Percentiles rank a stretch among this genome's conserved stretches.
These are phyloP conservation scores for Picus viridis DNA, from an alignment of 2,797 vertebrate genomes.

Conservation along the genomic window DNA sequence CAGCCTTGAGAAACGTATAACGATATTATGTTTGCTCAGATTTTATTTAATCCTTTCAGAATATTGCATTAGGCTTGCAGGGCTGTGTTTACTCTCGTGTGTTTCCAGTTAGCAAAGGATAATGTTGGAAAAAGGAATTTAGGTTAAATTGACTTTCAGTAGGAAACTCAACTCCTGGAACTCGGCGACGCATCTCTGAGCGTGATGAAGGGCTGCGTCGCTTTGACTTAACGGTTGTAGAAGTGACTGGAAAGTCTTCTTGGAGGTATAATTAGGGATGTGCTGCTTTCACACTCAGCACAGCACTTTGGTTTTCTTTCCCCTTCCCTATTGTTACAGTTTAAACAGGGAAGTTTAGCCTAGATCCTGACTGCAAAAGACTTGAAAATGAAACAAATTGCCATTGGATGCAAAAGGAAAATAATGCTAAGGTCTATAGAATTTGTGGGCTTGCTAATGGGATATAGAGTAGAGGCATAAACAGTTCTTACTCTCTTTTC, in stretches of 20 bases:
- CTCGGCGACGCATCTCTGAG: background rate
- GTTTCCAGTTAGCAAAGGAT: constrained; percentile 39
- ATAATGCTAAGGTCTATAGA: too few species aligned
- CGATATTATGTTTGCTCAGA: constrained; percentile 49
- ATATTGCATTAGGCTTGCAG: constrained; percentile 35
- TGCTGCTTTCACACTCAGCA: background rate
- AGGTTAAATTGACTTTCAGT: background rate
- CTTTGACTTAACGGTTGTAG: background rate
- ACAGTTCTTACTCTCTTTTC: too few species aligned
- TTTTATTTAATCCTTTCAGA: constrained; percentile 67
- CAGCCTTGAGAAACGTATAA: constrained; percentile 45
- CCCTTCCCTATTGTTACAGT: background rate
- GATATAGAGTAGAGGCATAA: too few species aligned
- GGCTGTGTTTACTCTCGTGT: constrained; percentile 40
- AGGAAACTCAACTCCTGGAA: background rate
- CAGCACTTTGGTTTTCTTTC: background rate
- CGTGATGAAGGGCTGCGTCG: background rate
- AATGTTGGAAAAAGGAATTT: background rate
- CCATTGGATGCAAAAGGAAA: too few species aligned
- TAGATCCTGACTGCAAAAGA: too few species aligned
- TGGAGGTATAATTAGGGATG: background rate
- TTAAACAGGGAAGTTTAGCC: too few species aligned
- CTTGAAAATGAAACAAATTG: too few species aligned
- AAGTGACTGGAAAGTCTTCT: background rate
- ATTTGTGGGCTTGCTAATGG: too few species aligned